Evolutionary conservation across 1,140 invertebrate species (phyloP).

Genomic region (Tenebrio molitor): DNA sequence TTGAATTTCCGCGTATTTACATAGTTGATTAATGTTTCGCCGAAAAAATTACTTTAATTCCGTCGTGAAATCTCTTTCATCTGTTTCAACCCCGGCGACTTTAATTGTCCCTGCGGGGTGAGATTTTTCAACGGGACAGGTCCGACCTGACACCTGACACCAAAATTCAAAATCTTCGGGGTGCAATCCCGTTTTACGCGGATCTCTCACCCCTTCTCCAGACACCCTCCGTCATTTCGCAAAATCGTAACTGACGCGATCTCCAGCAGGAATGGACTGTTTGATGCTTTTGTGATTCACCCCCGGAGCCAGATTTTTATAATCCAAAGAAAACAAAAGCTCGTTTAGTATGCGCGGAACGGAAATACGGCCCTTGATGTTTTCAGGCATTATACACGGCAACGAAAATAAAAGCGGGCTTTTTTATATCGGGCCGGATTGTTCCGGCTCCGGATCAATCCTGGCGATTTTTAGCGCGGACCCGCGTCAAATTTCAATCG

Average conservation of each 20-base stretch:
- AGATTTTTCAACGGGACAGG: no score
- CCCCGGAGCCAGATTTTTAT: slow-evolving; percentile 3
- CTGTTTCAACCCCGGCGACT: no score
- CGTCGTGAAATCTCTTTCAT: no score
- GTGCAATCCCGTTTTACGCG: no score
- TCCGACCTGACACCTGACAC: no score
- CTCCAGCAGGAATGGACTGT: no score
- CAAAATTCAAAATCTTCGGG: no score
- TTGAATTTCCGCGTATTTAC: background rate
- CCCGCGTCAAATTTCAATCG: background rate
- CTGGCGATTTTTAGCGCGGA: background rate
- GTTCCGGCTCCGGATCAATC: background rate
- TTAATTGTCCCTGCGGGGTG: no score
- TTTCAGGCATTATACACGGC: slow-evolving; percentile 1
- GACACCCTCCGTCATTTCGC: no score
- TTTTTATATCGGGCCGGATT: background rate
- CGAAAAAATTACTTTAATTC: no score
- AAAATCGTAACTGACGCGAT: background rate
- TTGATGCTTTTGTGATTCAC: slow-evolving; percentile 4
- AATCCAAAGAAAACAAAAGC: slow-evolving; percentile 38
- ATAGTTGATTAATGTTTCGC: no score
- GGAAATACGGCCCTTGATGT: slow-evolving; percentile 10
- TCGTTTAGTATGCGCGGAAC: slow-evolving; percentile 23
- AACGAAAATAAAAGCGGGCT: slow-evolving; percentile 14
- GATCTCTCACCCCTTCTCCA: no score